Evolutionary conservation across 2,113 vertebrate species (phyloP), one percentile per base, ranked within the genome.

Genomic region (Cottus gobio): DNA sequence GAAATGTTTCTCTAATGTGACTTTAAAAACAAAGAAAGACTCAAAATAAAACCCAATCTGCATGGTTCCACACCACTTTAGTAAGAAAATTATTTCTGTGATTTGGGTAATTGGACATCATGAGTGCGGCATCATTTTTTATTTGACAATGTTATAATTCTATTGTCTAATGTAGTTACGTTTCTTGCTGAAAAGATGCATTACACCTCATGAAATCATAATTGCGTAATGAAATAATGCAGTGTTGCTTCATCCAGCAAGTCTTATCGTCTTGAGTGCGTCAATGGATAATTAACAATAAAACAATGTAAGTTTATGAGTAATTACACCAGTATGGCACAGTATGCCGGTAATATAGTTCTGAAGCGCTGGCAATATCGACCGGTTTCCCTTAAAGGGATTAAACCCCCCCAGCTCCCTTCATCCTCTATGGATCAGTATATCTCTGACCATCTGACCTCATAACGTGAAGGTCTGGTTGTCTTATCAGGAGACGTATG

Each of bases 401-500:
- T 31, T 42, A 37, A 62, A 66, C 11, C 13, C 36, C 73, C 48
- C 26, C 12, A 36, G 8, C 7, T 18, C 22, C 16, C n/a, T 16
- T 26, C 62, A 62, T 73, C 66, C 30, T 42, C 24, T 18, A 0
- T 10, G 31, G 24, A 75, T 80, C 28, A 56, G 12, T 60, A 77
- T 34, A 82, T 82, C 42, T 74, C 44, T 78, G 37, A 42, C 28
- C 61, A 64, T 84, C 60, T 64, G 71, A 77, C 61, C 63, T 60
- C 30, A 31, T 58, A 56, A 71, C 60, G n/a, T 48, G 34, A 37
- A 12, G 7, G 22, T 74, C 52, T 54, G 75, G 39, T 7, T 3
- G 26, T 70, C 37, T 7, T 30, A 66, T 79, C 28, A 57, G 37
- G 70, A 24, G 28, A 62, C 4, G 3, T 66, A 61, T 48, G 2